These are phyloP conservation scores for Drosophila kurseongensis DNA, from an alignment of 1,140 invertebrate species.

Conservation along the genomic window DNA sequence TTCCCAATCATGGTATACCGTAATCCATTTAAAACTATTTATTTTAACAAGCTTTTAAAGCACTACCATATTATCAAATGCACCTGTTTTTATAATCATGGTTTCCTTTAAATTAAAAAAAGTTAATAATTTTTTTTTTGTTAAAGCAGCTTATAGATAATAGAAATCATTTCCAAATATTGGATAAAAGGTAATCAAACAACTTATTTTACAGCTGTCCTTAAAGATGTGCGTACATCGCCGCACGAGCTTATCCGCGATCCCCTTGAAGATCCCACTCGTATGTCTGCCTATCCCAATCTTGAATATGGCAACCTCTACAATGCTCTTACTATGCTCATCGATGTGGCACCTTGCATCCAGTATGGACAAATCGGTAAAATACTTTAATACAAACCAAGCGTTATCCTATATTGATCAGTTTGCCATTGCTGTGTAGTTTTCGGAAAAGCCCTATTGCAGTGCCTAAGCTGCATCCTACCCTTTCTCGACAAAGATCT, in stretches of 20 bases:
- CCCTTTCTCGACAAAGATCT: constrained; percentile 98
- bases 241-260: constrained; percentile 95
- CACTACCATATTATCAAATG: too few species aligned
- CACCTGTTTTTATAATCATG: too few species aligned
- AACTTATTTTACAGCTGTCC: constrained; percentile 88
- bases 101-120: too few species aligned
- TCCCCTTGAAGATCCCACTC: constrained; percentile 92
- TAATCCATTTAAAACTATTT: too few species aligned
- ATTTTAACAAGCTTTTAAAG: too few species aligned
- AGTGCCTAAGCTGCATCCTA: constrained; percentile 95
- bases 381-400: background rate
- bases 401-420: background rate
- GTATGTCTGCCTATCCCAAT: constrained; percentile 96
- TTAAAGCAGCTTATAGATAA: too few species aligned
- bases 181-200: background rate
- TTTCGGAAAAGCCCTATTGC: constrained; percentile 95
- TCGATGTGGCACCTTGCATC: constrained; percentile 92
- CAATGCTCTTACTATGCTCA: constrained; percentile 92
- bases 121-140: too few species aligned
- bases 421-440: constrained; percentile 86
- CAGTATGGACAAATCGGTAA: constrained; percentile 93
- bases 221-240: constrained; percentile 97
- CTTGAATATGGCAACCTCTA: constrained; percentile 98
- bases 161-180: too few species aligned
- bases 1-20: too few species aligned